Percentiles rank a stretch among this genome's conserved stretches.
These are phyloP conservation scores for Zaprionus taronus DNA, from an alignment of 1,140 invertebrate species.

Conservation along the genomic window DNA sequence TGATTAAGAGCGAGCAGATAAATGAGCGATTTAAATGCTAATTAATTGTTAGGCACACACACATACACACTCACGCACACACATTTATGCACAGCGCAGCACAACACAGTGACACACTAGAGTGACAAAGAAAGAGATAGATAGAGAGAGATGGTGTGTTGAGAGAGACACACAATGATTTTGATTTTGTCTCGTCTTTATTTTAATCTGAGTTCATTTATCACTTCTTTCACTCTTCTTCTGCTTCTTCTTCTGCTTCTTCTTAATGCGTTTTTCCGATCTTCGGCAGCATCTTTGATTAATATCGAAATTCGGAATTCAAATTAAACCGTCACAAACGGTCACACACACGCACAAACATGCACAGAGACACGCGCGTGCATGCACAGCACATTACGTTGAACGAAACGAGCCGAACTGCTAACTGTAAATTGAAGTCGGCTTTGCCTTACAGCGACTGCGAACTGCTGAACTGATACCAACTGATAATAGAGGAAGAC, in stretches of 20 bases:
- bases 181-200: constrained; percentile 46
- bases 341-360: constrained; percentile 34
- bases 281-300: constrained; percentile 52
- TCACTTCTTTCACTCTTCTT: constrained; percentile 29
- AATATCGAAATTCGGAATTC: constrained; percentile 38
- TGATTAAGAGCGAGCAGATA: constrained; percentile 50
- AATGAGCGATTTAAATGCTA: constrained; percentile 67
- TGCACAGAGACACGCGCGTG: constrained; percentile 2
- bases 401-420: neutral
- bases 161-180: constrained; percentile 19
- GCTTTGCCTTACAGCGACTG: neutral
- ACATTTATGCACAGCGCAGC: constrained; percentile 13
- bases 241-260: constrained; percentile 11
- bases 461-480: neutral
- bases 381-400: constrained; percentile 1
- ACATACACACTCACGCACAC: constrained; percentile 9
- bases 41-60: constrained; percentile 61
- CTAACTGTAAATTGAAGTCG: constrained; percentile 41
- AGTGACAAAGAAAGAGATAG: neutral
- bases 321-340: constrained; percentile 58
- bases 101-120: neutral
- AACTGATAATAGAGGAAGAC: constrained; percentile 20
- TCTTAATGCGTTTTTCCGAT: constrained; percentile 54
- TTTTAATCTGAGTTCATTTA: constrained; percentile 47
- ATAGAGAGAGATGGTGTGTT: neutral